Evolutionary conservation across 2,113 vertebrate species (phyloP).

Genomic region (Sigmodon hispidus): DNA sequence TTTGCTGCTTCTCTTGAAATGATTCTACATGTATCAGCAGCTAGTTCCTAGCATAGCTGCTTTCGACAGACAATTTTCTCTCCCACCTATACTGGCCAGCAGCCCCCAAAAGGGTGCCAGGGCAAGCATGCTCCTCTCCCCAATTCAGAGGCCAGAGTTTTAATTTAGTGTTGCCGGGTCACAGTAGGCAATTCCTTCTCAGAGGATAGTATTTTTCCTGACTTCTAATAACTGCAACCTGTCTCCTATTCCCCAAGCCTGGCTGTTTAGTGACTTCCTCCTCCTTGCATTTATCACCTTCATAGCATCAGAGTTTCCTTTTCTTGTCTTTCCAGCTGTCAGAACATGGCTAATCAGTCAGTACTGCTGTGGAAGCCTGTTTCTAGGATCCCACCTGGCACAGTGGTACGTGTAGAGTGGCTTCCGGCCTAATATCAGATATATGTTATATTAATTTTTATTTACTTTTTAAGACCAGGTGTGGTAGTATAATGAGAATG

Average conservation of each 20-base stretch:
- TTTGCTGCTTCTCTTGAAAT: background rate
- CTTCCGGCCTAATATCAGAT: background rate
- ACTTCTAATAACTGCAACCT: background rate
- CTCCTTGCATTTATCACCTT: background rate
- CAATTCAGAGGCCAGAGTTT: background rate
- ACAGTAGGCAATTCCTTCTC: background rate
- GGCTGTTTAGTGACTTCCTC: background rate
- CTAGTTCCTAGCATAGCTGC: background rate
- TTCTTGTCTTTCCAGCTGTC: background rate
- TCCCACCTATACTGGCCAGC: fast-evolving
- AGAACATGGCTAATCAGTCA: background rate
- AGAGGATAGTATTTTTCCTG: background rate
- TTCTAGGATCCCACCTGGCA: background rate
- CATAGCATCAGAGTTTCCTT: background rate
- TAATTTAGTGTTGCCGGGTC: background rate
- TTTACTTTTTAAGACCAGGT: background rate
- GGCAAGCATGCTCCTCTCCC: fast-evolving
- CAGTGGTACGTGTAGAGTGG: background rate
- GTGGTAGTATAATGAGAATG: background rate
- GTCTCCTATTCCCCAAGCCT: background rate
- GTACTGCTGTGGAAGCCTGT: background rate
- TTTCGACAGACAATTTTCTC: background rate
- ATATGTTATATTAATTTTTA: background rate
- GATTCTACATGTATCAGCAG: background rate
- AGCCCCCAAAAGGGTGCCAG: background rate